A percentile compares a stretch with the other conserved stretches of the same genome.
Evolutionary conservation across 2,113 vertebrate genomes (phyloP).

Genomic region (Lophotis ruficrista): DNA sequence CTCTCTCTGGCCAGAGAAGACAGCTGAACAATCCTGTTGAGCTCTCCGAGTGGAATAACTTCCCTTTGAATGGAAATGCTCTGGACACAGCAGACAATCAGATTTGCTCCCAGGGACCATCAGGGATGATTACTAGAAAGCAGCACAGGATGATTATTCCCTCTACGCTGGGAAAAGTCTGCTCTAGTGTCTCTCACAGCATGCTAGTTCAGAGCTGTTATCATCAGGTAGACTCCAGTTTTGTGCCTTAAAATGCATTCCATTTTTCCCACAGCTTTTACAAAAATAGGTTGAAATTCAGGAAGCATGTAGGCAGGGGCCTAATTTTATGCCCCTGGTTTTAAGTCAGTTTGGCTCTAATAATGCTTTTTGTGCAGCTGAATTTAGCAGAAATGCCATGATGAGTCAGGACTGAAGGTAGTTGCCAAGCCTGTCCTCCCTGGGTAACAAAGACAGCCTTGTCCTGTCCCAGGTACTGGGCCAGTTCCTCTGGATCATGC

Average conservation of each 20-base stretch:
- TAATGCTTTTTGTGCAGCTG: not conserved
- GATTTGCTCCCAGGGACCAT: conserved; percentile 9
- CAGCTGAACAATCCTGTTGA: not conserved
- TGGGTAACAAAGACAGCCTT: not conserved
- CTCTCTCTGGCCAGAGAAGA: not conserved
- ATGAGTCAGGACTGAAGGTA: not conserved
- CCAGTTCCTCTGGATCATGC: not conserved
- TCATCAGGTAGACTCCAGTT: conserved; percentile 31
- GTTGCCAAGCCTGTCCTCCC: not conserved
- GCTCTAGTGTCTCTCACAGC: conserved; percentile 41
- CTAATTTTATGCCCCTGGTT: not conserved
- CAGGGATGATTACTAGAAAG: conserved; percentile 46
- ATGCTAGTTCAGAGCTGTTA: conserved; percentile 17
- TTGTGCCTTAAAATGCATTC: conserved; percentile 14
- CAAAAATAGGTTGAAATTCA: not conserved
- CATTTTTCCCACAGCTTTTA: conserved; percentile 24
- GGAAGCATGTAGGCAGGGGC: not conserved
- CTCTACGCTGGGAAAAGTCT: not conserved
- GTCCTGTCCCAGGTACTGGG: not conserved
- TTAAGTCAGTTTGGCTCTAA: not conserved
- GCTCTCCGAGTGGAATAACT: not conserved
- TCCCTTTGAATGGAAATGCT: not conserved
- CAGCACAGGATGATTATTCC: conserved; percentile 36
- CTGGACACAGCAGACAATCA: conserved; percentile 22
- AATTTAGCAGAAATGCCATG: not conserved